These are phyloP conservation scores for Remorina albescens DNA, from an alignment of 2,797 vertebrate genomes.

Conservation along the genomic window DNA sequence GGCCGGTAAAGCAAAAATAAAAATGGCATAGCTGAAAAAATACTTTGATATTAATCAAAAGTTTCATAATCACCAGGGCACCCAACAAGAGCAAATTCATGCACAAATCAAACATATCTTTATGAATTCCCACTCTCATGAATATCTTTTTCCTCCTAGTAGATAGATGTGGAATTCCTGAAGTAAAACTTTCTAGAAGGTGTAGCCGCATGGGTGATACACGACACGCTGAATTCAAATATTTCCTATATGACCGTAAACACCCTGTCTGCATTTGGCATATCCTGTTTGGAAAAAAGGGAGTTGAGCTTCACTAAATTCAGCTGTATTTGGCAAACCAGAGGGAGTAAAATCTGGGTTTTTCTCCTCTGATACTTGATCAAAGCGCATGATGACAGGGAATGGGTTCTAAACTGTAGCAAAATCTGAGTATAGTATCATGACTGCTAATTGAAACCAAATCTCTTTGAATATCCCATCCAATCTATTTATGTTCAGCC, in stretches of 20 bases:
- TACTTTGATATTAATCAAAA: neutral
- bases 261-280: constrained; percentile 17
- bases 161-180: neutral
- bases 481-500: neutral
- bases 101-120: constrained; percentile 25
- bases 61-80: neutral
- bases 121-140: constrained; percentile 1
- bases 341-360: constrained; percentile 3
- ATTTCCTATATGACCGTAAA: constrained; percentile 46
- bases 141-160: constrained; percentile 8
- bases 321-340: constrained; percentile 14
- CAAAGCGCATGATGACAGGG: constrained; percentile 5
- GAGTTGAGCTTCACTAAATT: constrained; percentile 11
- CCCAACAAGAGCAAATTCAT: constrained; percentile 12
- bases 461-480: neutral
- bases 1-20: neutral
- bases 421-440: neutral
- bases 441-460: neutral
- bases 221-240: constrained; percentile 9
- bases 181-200: neutral
- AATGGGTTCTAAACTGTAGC: neutral
- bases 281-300: constrained; percentile 23
- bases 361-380: constrained; percentile 15
- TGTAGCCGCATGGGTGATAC: constrained; percentile 4
- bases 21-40: neutral